These are phyloP conservation scores for Istiophorus platypterus DNA, from an alignment of 2,113 vertebrate genomes.

Conservation along the genomic window DNA sequence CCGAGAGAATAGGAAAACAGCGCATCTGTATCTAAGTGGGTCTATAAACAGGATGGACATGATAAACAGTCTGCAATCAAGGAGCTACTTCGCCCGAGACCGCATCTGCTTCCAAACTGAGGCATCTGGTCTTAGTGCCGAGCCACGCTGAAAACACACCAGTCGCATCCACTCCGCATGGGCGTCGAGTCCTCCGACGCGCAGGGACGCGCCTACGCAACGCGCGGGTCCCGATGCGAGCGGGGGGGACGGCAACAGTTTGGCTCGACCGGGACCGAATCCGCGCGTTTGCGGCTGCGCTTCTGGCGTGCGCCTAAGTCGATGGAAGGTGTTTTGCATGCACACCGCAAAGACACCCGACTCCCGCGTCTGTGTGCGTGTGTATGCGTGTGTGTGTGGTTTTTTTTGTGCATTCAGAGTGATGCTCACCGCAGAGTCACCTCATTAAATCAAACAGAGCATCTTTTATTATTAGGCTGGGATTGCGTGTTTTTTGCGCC, in stretches of 20 bases:
- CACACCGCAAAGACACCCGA: background rate
- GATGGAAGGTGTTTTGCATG: background rate
- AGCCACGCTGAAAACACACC: conserved; percentile 42
- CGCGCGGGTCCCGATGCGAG: conserved; percentile 3
- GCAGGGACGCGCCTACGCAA: conserved; percentile 52
- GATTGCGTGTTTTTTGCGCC: background rate
- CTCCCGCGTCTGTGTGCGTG: too few species aligned
- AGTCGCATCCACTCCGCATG: conserved; percentile 27
- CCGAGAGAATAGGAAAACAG: background rate
- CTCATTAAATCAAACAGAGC: background rate
- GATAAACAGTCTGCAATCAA: background rate
- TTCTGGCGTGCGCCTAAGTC: background rate
- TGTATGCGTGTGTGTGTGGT: too few species aligned
- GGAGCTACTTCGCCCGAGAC: background rate
- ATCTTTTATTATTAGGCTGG: background rate
- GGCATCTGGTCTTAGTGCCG: conserved; percentile 34
- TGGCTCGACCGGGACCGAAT: conserved; percentile 22
- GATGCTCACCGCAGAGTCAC: background rate
- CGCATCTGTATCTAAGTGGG: background rate
- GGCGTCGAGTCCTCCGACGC: conserved; percentile 4
- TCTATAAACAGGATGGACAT: background rate
- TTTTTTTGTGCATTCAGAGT: background rate
- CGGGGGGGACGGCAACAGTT: conserved; percentile 54
- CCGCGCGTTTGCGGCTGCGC: background rate
- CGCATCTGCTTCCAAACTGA: background rate